Base-by-base conservation (phyloP, 2,797 vertebrate species). In the Cynodonichthys magdalenae region DNA sequence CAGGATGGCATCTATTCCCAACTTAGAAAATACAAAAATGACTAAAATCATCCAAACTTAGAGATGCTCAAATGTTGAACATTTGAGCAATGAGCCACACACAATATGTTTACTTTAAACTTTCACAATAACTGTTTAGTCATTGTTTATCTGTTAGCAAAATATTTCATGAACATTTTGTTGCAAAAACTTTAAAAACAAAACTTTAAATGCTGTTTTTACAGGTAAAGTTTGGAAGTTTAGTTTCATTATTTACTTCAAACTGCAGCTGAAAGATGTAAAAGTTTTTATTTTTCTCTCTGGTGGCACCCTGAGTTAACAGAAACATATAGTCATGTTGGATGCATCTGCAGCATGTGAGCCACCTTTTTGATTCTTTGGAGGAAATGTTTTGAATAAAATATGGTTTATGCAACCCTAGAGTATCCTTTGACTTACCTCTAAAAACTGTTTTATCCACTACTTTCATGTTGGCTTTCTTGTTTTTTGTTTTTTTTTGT, bases 301-400 rank as follows among this genome's bases (percentile, higher is more conserved):
- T 61, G 45, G n/a, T 56, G 6, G 11, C 60, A 73, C 53, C 27
- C 31, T 63, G 20, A 47, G 49, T 29, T 41, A 12, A 58, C 41
- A 2, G 45, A 56, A 51, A 39, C 47, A 1, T 15, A 20, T 53
- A 74, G n/a, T 46, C 49, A 19, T 74, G 78, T 67, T 76, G 66
- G 44, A 62, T 36, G 54, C 46, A 24, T 64, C 17, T 68, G 52
- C 65, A 12, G 31, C 24, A 29, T 67, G 76, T 56, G 15, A 56
- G 46, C 42, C 58, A 61, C 39, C 34, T 29, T 14, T 46, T 49
- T 59, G 56, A 73, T 74, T 53, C 77, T 87, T 78, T 83, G 69
- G 81, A 79, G 56, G 69, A 73, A 64, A 50, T 0, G 61, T 29
- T 58, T 57, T 5, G 52, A 66, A 46, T 52, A n/a, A 65, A 80